phyloP scores from a whole-genome alignment of 2,888 invertebrate genomes.

The Trichogramma dendrolimi region DNA sequence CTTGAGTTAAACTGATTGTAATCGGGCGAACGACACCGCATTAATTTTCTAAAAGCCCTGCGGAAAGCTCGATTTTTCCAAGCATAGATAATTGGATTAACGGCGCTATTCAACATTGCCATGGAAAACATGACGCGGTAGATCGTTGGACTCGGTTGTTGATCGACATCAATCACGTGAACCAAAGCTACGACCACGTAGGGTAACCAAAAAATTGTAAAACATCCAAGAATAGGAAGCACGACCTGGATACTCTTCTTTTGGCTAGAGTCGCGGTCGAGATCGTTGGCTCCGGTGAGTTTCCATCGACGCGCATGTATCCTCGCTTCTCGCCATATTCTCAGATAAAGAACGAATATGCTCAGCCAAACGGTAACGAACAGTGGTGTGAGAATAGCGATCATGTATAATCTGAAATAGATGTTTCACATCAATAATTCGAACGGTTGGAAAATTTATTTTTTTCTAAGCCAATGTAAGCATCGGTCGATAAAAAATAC shows the following conservation, averaged over 20 bases:
- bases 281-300: constrained; percentile 57
- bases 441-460: background rate
- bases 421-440: background rate
- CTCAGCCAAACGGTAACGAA: constrained; percentile 71
- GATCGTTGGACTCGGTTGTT: constrained; percentile 52
- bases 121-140: constrained; percentile 67
- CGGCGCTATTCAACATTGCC: constrained; percentile 75
- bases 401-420: constrained; percentile 35
- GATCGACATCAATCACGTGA: constrained; percentile 58
- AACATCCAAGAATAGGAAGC: constrained; percentile 72
- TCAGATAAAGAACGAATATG: constrained; percentile 71
- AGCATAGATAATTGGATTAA: constrained; percentile 79
- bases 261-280: constrained; percentile 56
- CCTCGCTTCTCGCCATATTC: constrained; percentile 74
- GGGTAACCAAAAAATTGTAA: constrained; percentile 78
- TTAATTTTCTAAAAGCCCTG: constrained; percentile 65
- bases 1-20: constrained; percentile 55
- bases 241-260: constrained; percentile 79
- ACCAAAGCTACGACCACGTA: constrained; percentile 68
- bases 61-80: constrained; percentile 81
- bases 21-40: constrained; percentile 65
- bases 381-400: constrained; percentile 62
- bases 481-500: constrained; percentile 31
- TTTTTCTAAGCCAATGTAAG: constrained; percentile 14
- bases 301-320: constrained; percentile 68